A percentile compares a stretch with the other conserved stretches of the same genome.
Evolutionary conservation across 2,113 vertebrate genomes (phyloP).

Genomic region (Corydoras sp.): DNA sequence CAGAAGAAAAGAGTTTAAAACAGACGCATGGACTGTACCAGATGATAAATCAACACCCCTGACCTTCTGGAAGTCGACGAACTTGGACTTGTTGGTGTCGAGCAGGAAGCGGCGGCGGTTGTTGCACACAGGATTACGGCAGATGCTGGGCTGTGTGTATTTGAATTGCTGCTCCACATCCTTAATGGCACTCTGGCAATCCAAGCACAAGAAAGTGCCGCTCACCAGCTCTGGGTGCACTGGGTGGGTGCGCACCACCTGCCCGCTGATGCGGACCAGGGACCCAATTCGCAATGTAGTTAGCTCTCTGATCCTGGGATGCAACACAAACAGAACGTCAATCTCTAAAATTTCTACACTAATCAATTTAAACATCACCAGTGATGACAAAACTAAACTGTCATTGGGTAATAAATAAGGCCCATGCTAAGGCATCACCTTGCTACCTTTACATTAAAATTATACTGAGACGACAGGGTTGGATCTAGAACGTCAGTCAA

Average conservation of each 20-base stretch:
- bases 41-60: conserved; percentile 9
- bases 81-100: conserved; percentile 96
- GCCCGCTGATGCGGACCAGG: conserved; percentile 89
- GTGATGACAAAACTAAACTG: too few species aligned
- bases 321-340: not conserved
- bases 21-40: too few species aligned
- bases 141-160: conserved; percentile 93
- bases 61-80: conserved; percentile 98
- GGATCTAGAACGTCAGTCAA: too few species aligned
- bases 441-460: too few species aligned
- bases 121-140: conserved; percentile 93
- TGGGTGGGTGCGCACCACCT: conserved; percentile 94
- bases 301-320: conserved; percentile 86
- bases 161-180: conserved; percentile 97
- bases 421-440: too few species aligned
- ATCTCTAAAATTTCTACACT: too few species aligned
- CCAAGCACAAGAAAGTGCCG: conserved; percentile 89
- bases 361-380: not conserved
- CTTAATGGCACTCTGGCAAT: conserved; percentile 89
- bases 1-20: too few species aligned
- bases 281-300: conserved; percentile 86
- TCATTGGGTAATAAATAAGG: too few species aligned
- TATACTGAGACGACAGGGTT: too few species aligned
- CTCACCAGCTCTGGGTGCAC: conserved; percentile 95
- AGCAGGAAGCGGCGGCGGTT: conserved; percentile 91